phyloP scores from a whole-genome alignment of 2,797 vertebrate species.

The Semaprochilodus insignis region DNA sequence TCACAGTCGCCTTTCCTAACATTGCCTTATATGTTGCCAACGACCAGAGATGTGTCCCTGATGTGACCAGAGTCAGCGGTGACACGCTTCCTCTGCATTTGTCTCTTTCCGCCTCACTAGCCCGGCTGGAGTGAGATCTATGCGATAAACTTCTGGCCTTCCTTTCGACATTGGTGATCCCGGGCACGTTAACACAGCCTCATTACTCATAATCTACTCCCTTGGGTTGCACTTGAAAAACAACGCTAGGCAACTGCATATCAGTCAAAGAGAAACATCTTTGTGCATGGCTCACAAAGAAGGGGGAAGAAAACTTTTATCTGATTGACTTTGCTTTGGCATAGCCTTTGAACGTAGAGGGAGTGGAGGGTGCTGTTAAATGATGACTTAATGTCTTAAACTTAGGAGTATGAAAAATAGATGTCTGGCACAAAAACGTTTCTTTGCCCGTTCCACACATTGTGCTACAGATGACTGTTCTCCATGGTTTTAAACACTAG shows the following conservation, averaged over 20 bases:
- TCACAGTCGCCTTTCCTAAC: constrained; percentile 35
- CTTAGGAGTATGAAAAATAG: constrained; percentile 58
- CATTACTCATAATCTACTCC: constrained; percentile 81
- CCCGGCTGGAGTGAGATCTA: constrained; percentile 68
- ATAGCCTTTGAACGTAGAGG: constrained; percentile 63
- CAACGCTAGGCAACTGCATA: constrained; percentile 64
- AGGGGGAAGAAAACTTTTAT: constrained; percentile 59
- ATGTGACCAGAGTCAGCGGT: constrained; percentile 65
- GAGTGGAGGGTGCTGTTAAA: constrained; percentile 59
- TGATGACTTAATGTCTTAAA: constrained; percentile 29
- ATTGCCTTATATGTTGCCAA: constrained; percentile 71
- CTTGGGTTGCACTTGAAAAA: constrained; percentile 72
- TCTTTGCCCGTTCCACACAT: neutral
- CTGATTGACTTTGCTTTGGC: constrained; percentile 71
- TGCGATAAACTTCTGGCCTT: constrained; percentile 67
- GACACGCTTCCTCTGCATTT: constrained; percentile 76
- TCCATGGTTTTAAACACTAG: constrained; percentile 17
- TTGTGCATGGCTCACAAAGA: constrained; percentile 33
- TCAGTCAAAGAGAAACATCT: constrained; percentile 49
- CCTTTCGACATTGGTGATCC: constrained; percentile 71
- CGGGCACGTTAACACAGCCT: constrained; percentile 74
- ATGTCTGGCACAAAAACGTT: constrained; percentile 32
- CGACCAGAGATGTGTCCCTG: constrained; percentile 55
- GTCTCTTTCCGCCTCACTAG: constrained; percentile 60
- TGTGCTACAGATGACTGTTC: neutral